These are phyloP conservation scores for Theonella swinhoei DNA, from an alignment of 37 sponge, comb jelly and placozoan genomes.

Conservation along the genomic window DNA sequence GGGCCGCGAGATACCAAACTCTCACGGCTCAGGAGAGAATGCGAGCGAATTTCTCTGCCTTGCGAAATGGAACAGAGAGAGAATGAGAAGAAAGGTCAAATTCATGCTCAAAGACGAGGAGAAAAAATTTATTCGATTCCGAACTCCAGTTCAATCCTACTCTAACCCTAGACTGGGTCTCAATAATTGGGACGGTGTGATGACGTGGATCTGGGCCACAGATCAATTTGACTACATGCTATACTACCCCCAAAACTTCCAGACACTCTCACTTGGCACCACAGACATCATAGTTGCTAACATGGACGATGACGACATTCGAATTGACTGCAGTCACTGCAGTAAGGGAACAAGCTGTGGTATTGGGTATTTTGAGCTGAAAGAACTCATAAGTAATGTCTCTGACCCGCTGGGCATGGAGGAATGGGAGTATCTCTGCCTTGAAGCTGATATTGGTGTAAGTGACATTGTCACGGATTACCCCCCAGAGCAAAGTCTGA, in stretches of 20 bases:
- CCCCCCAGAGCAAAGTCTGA: background rate
- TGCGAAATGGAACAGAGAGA: background rate
- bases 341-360: background rate
- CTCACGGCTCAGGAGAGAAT: background rate
- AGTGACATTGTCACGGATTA: background rate
- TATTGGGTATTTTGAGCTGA: background rate
- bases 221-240: background rate
- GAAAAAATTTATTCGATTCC: background rate
- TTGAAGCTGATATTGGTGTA: background rate
- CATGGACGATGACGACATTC: background rate
- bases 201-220: background rate
- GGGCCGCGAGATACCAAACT: background rate
- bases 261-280: background rate
- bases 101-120: background rate
- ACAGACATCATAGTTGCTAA: background rate
- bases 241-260: background rate
- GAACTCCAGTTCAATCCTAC: background rate
- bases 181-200: background rate
- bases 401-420: background rate
- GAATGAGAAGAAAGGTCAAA: background rate
- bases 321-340: background rate
- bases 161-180: background rate
- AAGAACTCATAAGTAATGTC: background rate
- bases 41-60: background rate
- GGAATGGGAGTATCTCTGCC: background rate